Conservation (phyloP, 2,888 invertebrate species). For the Drosophila emarginata region DNA sequence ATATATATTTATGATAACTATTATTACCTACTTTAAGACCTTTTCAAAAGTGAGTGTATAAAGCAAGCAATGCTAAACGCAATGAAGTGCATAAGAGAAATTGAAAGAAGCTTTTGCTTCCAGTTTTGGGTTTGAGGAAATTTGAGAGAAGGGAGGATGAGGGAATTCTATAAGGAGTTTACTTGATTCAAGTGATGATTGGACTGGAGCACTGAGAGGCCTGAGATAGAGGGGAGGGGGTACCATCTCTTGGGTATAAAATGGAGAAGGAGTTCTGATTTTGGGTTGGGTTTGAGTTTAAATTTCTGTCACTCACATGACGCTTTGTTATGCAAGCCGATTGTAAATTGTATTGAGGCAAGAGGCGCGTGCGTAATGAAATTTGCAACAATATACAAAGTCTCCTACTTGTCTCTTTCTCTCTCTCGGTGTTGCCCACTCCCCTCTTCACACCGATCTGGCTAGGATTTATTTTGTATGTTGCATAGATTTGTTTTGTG, state of each 20-base stretch:
- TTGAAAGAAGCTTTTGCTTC: not conserved
- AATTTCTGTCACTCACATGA: conserved; percentile 60
- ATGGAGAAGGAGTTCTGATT: not conserved
- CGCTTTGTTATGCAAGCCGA: conserved; percentile 70
- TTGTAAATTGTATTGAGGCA: conserved; percentile 71
- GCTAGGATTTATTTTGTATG: conserved; percentile 24
- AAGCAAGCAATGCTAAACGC: not conserved
- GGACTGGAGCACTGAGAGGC: conserved; percentile 8
- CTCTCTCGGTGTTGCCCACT: conserved; percentile 9
- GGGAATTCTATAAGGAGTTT: not conserved
- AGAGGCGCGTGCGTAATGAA: conserved; percentile 67
- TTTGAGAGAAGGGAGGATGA: not conserved
- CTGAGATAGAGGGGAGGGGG: not conserved
- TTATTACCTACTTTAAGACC: not conserved
- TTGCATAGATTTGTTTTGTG: conserved; percentile 57
- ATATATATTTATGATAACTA: not conserved
- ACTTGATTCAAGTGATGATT: conserved; percentile 28
- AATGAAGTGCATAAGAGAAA: conserved; percentile 17
- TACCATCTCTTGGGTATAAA: conserved; percentile 1
- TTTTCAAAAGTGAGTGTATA: conserved; percentile 1
- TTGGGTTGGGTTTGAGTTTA: not conserved
- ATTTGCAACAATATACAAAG: conserved; percentile 62
- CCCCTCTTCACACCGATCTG: not conserved
- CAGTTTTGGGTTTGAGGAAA: not conserved
- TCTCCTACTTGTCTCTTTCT: conserved; percentile 15